phyloP scores from a whole-genome alignment of 2,113 vertebrate species.

The Brevimyrus niger region DNA sequence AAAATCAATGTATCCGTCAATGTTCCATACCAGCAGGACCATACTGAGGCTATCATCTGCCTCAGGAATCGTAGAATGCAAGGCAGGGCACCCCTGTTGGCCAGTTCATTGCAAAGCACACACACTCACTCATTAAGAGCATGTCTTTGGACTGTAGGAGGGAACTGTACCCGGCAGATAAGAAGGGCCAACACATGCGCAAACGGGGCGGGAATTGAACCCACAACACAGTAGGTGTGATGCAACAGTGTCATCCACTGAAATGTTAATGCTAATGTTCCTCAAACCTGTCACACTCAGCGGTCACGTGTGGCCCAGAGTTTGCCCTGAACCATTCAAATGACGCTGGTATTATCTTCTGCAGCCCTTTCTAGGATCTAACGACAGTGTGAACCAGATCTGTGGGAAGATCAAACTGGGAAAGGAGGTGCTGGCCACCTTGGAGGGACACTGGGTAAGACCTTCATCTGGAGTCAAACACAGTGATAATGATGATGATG shows the following conservation, averaged over 20 bases:
- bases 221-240: not conserved
- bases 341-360: constrained; percentile 11
- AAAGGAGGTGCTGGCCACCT: constrained; percentile 90
- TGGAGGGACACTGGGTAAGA: constrained; percentile 97
- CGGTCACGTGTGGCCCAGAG: not conserved
- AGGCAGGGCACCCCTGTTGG: not conserved
- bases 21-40: not conserved
- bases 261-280: not conserved
- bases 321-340: not conserved
- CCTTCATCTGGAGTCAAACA: not conserved
- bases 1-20: not conserved
- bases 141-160: not conserved
- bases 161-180: not conserved
- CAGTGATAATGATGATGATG: not conserved
- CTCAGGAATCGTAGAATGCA: not conserved
- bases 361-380: constrained; percentile 93
- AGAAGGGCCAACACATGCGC: not conserved
- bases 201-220: not conserved
- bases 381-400: constrained; percentile 91
- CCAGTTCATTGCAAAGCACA: not conserved
- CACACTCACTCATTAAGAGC: not conserved
- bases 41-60: not conserved
- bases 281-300: not conserved
- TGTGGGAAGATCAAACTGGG: constrained; percentile 93
- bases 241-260: not conserved